These are phyloP conservation scores for Scartelaos histophorus DNA, from an alignment of 2,113 vertebrate genomes.

Conservation along the genomic window DNA sequence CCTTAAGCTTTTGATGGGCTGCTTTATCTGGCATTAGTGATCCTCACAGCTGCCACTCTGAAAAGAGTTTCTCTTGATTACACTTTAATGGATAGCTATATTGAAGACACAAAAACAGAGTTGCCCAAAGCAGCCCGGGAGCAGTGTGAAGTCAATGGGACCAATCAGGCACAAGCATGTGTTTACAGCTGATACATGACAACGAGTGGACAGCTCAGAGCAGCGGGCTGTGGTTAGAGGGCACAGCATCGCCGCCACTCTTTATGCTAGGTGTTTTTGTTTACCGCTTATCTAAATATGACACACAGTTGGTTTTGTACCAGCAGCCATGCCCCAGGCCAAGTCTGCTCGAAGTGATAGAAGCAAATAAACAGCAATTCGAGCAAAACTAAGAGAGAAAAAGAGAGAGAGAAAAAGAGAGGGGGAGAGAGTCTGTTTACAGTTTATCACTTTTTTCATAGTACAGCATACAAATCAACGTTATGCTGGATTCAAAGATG, in stretches of 20 bases:
- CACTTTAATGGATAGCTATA: conserved; percentile 21
- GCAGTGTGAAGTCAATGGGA: conserved; percentile 47
- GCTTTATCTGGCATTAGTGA: conserved; percentile 28
- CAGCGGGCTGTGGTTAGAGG: conserved; percentile 55
- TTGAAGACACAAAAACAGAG: conserved; percentile 23
- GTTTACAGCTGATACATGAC: conserved; percentile 52
- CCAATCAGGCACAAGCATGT: conserved; percentile 42
- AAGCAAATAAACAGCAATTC: conserved; percentile 34
- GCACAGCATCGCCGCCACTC: conserved; percentile 57
- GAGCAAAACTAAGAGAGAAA: conserved; percentile 7
- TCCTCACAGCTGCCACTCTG: conserved; percentile 18
- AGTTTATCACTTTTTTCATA: background rate
- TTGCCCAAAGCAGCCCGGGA: conserved; percentile 32
- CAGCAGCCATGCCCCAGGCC: conserved; percentile 43
- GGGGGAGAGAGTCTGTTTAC: conserved; percentile 22
- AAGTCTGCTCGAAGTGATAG: conserved; percentile 33
- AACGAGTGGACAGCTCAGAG: conserved; percentile 41
- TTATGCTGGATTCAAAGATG: background rate
- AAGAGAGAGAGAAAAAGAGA: background rate
- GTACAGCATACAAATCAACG: background rate
- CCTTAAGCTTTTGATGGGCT: conserved; percentile 34
- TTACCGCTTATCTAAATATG: conserved; percentile 55
- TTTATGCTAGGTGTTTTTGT: conserved; percentile 47
- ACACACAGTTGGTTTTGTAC: conserved; percentile 47
- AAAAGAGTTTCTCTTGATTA: conserved; percentile 34